These are phyloP conservation scores for Rhodinocichla rosea DNA, from an alignment of 2,113 vertebrate genomes.

Conservation along the genomic window DNA sequence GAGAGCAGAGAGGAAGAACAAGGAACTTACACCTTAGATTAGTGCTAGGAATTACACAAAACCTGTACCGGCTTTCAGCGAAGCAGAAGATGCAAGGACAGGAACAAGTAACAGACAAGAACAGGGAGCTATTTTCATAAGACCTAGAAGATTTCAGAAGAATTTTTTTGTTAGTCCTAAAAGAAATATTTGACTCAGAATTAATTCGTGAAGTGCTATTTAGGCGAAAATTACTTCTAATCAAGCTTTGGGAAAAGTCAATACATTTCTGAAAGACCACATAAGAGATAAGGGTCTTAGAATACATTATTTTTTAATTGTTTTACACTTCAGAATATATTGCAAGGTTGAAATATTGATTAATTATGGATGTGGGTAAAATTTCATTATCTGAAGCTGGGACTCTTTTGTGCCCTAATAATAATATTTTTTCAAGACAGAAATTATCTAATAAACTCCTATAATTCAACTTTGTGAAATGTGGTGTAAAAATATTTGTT, in stretches of 20 bases:
- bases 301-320: constrained; percentile 44
- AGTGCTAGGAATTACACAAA: not conserved
- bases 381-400: not conserved
- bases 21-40: not conserved
- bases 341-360: constrained; percentile 20
- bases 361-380: constrained; percentile 33
- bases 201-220: not conserved
- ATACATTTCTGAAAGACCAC: constrained; percentile 25
- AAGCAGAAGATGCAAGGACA: not conserved
- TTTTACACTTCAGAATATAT: constrained; percentile 31
- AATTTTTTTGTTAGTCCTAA: not conserved
- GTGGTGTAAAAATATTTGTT: not conserved
- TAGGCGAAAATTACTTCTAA: constrained; percentile 49
- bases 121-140: not conserved
- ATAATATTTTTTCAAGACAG: not conserved
- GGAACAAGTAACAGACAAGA: not conserved
- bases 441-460: not conserved
- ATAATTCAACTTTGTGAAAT: not conserved
- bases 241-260: constrained; percentile 22
- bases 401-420: constrained; percentile 7
- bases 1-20: not conserved
- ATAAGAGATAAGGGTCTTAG: constrained; percentile 11
- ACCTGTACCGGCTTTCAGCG: not conserved
- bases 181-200: constrained; percentile 27
- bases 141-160: not conserved